phyloP scores from a whole-genome alignment of 2,888 invertebrate genomes.

The Dilophus febrilis region DNA sequence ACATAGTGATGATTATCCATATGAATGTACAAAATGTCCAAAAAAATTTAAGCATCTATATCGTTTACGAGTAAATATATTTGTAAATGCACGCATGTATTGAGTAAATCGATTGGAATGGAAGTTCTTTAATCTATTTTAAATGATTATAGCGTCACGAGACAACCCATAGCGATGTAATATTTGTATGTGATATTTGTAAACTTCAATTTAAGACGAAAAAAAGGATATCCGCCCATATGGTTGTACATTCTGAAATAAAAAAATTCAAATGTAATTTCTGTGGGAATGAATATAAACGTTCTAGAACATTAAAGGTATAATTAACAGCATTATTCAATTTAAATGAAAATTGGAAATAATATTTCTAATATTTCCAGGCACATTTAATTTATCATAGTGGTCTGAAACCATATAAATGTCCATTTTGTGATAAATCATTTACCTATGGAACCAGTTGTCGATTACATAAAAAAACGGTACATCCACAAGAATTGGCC shows the following conservation, averaged over 20 bases:
- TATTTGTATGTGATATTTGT: conserved; percentile 29
- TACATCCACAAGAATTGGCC: conserved; percentile 26
- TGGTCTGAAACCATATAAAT: conserved; percentile 26
- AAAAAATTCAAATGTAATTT: conserved; percentile 26
- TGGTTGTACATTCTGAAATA: conserved; percentile 25
- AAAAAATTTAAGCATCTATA: conserved; percentile 25
- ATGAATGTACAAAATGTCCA: conserved; percentile 27
- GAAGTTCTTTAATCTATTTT: too few relatives aligned
- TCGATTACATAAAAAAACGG: conserved; percentile 27
- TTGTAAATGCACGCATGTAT: neutral
- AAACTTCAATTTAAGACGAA: conserved; percentile 29
- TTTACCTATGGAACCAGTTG: conserved; percentile 30
- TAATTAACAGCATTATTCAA: too few relatives aligned
- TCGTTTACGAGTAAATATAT: conserved; percentile 20
- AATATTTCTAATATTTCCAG: conserved; percentile 15
- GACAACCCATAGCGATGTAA: conserved; percentile 25
- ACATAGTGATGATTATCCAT: conserved; percentile 31
- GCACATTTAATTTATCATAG: conserved; percentile 28
- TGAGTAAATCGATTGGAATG: neutral
- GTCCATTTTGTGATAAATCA: conserved; percentile 26
- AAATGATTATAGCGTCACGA: conserved; percentile 24
- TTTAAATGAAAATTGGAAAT: neutral
- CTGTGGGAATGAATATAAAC: too few relatives aligned
- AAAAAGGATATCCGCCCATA: conserved; percentile 31
- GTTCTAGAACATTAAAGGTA: conserved; percentile 21